These are phyloP conservation scores for Poicephalus gulielmi DNA, from an alignment of 2,113 vertebrate genomes.

Conservation along the genomic window DNA sequence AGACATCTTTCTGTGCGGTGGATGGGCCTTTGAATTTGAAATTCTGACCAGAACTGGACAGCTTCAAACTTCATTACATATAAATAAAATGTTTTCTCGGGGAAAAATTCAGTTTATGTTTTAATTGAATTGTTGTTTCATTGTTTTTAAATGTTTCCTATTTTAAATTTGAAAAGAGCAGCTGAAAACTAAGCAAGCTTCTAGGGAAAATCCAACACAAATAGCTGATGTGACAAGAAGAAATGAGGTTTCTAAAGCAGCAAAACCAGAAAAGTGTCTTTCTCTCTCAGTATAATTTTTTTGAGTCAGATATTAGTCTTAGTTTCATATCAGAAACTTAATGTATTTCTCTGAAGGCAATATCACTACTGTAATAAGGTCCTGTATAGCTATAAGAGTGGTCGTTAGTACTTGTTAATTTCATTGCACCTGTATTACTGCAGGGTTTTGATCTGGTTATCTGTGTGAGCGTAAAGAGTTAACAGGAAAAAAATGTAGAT, in stretches of 20 bases:
- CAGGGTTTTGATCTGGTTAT: neutral
- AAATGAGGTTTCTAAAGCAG: neutral
- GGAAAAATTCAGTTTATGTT: neutral
- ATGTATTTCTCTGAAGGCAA: neutral
- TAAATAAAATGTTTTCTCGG: neutral
- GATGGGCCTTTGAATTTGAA: neutral
- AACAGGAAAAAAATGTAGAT: slow-evolving; percentile 21
- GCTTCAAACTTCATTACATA: neutral
- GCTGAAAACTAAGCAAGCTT: neutral
- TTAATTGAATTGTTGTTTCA: neutral
- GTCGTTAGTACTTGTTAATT: neutral
- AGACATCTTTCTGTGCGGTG: neutral
- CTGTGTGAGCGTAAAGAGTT: slow-evolving; percentile 27
- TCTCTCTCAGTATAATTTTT: neutral
- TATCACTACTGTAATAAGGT: neutral
- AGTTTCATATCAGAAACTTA: neutral
- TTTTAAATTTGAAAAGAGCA: neutral
- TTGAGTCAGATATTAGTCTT: neutral
- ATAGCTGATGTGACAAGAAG: neutral
- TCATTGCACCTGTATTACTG: neutral
- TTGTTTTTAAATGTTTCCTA: neutral
- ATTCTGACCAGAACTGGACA: neutral
- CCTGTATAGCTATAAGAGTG: neutral
- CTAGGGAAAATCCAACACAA: neutral
- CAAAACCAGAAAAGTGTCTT: neutral